Conservation (phyloP, 2,113 vertebrate species). For the Macquaria ambigua region DNA sequence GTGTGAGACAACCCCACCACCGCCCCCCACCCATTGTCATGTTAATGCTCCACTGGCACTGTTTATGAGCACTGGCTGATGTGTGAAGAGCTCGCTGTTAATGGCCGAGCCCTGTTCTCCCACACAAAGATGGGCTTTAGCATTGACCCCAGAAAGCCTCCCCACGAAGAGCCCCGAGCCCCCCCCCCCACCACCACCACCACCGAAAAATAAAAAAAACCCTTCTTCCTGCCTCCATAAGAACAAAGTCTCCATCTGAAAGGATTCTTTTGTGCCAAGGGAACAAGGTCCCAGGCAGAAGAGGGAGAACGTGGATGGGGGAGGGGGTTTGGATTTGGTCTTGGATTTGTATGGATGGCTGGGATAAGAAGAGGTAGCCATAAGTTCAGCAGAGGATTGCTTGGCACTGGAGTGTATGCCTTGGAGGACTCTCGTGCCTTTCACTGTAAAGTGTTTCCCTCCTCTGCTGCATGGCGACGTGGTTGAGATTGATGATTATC, state of each 20-base stretch:
- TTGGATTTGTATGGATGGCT: conserved; percentile 72
- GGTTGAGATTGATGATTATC: neutral
- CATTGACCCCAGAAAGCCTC: conserved; percentile 81
- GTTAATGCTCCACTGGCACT: conserved; percentile 83
- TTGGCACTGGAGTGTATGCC: conserved; percentile 48
- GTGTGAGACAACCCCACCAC: conserved; percentile 60
- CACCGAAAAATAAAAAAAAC: conserved; percentile 33
- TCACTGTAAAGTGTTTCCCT: conserved; percentile 21
- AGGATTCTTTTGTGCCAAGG: conserved; percentile 80
- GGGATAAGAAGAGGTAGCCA: conserved; percentile 67
- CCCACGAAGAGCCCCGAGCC: conserved; percentile 55
- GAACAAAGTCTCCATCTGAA: conserved; percentile 81
- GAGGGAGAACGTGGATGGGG: conserved; percentile 70
- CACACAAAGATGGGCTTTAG: conserved; percentile 83
- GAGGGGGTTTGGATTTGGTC: conserved; percentile 56
- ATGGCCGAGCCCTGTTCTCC: conserved; percentile 75
- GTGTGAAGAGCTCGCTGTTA: conserved; percentile 83
- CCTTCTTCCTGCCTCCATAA: conserved; percentile 80
- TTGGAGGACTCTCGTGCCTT: conserved; percentile 41
- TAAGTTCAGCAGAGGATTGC: conserved; percentile 77
- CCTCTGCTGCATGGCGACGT: neutral
- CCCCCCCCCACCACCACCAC: neutral
- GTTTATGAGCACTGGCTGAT: conserved; percentile 78
- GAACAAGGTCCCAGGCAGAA: conserved; percentile 70
- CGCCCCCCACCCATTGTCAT: conserved; percentile 81